A percentile compares a stretch with the other conserved stretches of the same genome.
phyloP scores from a whole-genome alignment of 2,797 vertebrate species.

The Phyllotis vaccarum region DNA sequence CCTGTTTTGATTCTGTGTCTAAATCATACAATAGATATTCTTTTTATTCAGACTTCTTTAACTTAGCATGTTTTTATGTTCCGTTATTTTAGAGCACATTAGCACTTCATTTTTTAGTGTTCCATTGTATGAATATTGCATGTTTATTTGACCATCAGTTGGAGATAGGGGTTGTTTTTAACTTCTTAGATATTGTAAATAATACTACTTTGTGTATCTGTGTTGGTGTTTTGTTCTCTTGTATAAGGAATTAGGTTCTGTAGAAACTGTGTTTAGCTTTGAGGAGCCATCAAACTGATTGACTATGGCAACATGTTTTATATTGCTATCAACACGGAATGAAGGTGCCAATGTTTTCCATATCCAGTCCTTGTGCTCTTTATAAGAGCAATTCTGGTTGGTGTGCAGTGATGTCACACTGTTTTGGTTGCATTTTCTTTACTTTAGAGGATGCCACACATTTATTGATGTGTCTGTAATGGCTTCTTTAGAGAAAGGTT shows the following conservation, averaged over 20 bases:
- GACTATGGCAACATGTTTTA: background rate
- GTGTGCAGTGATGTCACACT: background rate
- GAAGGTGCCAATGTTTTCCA: background rate
- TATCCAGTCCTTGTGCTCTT: background rate
- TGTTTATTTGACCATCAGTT: constrained; percentile 2
- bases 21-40: background rate
- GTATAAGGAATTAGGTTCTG: background rate
- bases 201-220: background rate
- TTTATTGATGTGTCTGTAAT: background rate
- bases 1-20: background rate
- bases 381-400: background rate
- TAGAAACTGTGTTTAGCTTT: background rate
- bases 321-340: background rate
- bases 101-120: background rate
- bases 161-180: constrained; percentile 8
- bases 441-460: background rate
- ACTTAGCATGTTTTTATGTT: constrained; percentile 13
- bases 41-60: constrained; percentile 7
- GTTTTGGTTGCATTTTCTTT: constrained; percentile 37
- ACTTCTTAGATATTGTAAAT: constrained; percentile 14
- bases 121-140: background rate
- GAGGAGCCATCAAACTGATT: constrained; percentile 4
- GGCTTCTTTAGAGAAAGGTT: constrained; percentile 37
- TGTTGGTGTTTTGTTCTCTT: background rate
- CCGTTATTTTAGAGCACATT: background rate